A percentile compares a stretch with the other conserved stretches of the same genome.
phyloP scores from a whole-genome alignment of 1,140 invertebrate genomes.

The Brachionus sp. region DNA sequence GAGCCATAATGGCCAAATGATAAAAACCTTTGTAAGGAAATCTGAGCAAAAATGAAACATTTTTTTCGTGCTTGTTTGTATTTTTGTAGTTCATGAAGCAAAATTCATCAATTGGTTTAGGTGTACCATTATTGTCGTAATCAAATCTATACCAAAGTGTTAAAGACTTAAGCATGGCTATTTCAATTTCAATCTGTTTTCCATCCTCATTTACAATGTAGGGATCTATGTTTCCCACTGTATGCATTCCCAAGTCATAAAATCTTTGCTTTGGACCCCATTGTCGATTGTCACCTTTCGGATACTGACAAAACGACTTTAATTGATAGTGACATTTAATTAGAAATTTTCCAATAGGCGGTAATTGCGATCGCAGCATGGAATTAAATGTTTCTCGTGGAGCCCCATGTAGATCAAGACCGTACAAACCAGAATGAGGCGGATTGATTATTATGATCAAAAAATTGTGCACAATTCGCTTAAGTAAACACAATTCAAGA shows the following conservation, averaged over 20 bases:
- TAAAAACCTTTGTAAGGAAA: conserved; percentile 39
- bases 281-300: conserved; percentile 24
- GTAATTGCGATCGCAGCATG: neutral
- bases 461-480: conserved; percentile 32
- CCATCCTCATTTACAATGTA: conserved; percentile 43
- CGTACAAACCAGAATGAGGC: conserved; percentile 37
- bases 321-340: conserved; percentile 27
- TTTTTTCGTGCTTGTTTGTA: conserved; percentile 22
- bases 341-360: conserved; percentile 39
- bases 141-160: conserved; percentile 41
- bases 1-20: conserved; percentile 38
- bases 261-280: conserved; percentile 39
- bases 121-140: neutral
- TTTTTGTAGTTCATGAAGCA: conserved; percentile 44
- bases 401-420: conserved; percentile 22
- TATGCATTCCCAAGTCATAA: conserved; percentile 40
- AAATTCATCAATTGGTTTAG: neutral
- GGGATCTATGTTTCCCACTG: conserved; percentile 13
- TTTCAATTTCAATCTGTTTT: conserved; percentile 33
- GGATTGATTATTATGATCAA: conserved; percentile 24
- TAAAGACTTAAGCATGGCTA: conserved; percentile 5
- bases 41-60: conserved; percentile 27
- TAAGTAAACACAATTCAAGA: conserved; percentile 23
- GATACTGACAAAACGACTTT: conserved; percentile 13
- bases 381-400: neutral